A percentile compares a stretch with the other conserved stretches of the same genome.
These are phyloP conservation scores for Pygoscelis antarcticus DNA, from an alignment of 2,113 vertebrate species.

Conservation along the genomic window DNA sequence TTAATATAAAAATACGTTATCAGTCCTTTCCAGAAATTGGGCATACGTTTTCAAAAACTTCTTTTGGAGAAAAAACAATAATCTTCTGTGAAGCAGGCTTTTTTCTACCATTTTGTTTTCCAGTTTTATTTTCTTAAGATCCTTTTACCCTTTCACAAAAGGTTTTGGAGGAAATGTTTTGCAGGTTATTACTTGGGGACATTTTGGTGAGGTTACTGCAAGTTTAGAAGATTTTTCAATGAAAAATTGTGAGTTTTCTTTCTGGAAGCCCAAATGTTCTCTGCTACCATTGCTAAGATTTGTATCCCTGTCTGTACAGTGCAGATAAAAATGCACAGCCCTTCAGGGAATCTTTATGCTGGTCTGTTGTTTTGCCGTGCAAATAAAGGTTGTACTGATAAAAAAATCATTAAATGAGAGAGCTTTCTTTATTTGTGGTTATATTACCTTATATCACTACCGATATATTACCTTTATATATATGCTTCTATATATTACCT, in stretches of 20 bases:
- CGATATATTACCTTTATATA: not conserved
- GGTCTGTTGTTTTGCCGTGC: not conserved
- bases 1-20: not conserved
- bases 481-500: not conserved
- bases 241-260: not conserved
- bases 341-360: not conserved
- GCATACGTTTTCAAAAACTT: not conserved
- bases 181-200: not conserved
- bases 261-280: not conserved
- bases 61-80: not conserved
- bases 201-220: not conserved
- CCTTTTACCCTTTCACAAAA: not conserved
- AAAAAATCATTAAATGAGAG: not conserved
- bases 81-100: fast-evolving
- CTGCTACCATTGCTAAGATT: not conserved
- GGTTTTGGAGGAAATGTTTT: not conserved
- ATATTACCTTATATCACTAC: not conserved
- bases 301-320: not conserved
- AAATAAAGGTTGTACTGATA: not conserved
- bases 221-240: not conserved
- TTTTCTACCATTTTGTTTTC: not conserved
- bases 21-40: not conserved
- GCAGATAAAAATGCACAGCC: not conserved
- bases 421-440: not conserved
- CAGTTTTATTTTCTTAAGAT: not conserved